Conservation (phyloP, 1,140 invertebrate species). For the Zaprionus davidi region DNA sequence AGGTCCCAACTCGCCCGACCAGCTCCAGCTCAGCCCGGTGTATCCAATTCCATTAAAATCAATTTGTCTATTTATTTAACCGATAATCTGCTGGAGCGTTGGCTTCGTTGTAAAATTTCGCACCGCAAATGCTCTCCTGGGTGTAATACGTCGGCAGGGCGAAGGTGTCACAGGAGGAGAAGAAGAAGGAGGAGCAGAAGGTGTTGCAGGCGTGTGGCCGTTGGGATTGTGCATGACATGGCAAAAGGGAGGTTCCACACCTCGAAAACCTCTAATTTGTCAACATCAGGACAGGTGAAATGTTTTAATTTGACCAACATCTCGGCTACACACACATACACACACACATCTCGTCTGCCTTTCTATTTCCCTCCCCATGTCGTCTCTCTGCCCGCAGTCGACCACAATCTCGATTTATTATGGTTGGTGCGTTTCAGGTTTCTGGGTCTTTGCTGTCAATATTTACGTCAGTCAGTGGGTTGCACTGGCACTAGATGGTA, state of each 20-base stretch:
- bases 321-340: slow-evolving; percentile 22
- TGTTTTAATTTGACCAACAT: slow-evolving; percentile 57
- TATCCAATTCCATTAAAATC: slow-evolving; percentile 82
- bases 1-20: background rate
- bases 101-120: slow-evolving; percentile 58
- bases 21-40: slow-evolving; percentile 14
- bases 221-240: slow-evolving; percentile 40
- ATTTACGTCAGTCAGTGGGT: slow-evolving; percentile 51
- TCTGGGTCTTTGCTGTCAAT: slow-evolving; percentile 51
- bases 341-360: background rate
- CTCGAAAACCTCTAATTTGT: slow-evolving; percentile 75
- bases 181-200: background rate
- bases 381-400: background rate
- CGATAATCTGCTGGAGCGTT: slow-evolving; percentile 73
- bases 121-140: slow-evolving; percentile 32
- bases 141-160: background rate
- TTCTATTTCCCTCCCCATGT: background rate
- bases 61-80: slow-evolving; percentile 83
- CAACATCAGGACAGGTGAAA: slow-evolving; percentile 71
- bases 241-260: slow-evolving; percentile 25
- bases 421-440: slow-evolving; percentile 9
- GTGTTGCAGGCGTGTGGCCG: background rate
- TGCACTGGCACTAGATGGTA: background rate
- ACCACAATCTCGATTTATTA: slow-evolving; percentile 31
- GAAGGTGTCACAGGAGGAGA: background rate